Evolutionary conservation across 2,888 invertebrate genomes (phyloP).

Genomic region (Galerucella pusilla): DNA sequence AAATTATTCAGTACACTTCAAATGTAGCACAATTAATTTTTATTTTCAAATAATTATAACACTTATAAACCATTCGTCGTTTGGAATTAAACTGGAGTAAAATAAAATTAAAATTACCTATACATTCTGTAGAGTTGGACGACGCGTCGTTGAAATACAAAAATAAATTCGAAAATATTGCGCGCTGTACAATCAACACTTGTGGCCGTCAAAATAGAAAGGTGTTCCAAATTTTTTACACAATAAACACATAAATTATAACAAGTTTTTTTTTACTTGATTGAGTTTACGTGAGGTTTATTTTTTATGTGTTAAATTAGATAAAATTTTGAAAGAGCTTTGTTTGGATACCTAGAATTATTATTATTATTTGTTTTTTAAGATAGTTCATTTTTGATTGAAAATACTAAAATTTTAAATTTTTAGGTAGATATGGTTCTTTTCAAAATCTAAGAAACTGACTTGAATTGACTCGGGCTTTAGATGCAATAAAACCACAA

Average conservation of each 20-base stretch:
- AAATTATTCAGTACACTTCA: background rate
- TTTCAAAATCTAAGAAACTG: too few species aligned
- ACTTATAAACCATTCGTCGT: background rate
- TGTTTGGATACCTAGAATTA: too few species aligned
- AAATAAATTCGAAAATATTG: constrained; percentile 12
- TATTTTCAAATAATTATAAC: background rate
- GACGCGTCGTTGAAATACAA: background rate
- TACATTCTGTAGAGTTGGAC: constrained; percentile 5
- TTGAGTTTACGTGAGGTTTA: background rate
- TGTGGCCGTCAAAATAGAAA: constrained; percentile 10
- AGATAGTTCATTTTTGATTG: too few species aligned
- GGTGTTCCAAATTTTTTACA: constrained; percentile 5
- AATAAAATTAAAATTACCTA: constrained; percentile 13
- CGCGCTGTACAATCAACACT: background rate
- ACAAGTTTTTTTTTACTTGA: background rate
- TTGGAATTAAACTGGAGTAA: background rate
- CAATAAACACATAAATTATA: background rate
- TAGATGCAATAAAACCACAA: too few species aligned
- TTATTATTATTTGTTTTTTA: too few species aligned
- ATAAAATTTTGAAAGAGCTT: too few species aligned
- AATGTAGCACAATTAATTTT: background rate
- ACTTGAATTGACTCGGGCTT: too few species aligned
- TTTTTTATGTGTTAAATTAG: background rate
- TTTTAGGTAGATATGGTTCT: too few species aligned
- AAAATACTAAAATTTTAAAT: too few species aligned